Evolutionary conservation across 2,113 vertebrate genomes (phyloP), one percentile per base, ranked within the genome.

Genomic region (Brachyhypopomus gauderio): DNA sequence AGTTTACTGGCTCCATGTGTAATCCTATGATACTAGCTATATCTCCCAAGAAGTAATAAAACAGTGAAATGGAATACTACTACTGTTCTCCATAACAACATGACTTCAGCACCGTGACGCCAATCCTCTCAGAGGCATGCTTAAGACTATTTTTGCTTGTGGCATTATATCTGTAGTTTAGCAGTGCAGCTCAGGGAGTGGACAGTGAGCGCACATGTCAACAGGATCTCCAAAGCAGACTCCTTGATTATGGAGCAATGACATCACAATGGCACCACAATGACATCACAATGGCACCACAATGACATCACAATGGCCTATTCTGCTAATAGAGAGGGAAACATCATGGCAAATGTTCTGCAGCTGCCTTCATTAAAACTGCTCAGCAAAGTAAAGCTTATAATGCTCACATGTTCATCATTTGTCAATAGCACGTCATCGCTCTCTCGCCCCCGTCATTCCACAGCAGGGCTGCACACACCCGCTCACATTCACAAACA

Each of bases 361-460:
- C 45, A 63, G 69, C 48, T 72, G 60, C n/a, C 67, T 71, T 75
- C 80, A 80, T 83, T 81, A 83, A 81, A 83, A 77, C 22, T 23
- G 30, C 71, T 72, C 41, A 75, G 74, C 75, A 38, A 67, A 75
- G 58, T 56, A 48, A 59, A 80, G 77, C 41, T 45, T 25, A 64
- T 78, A 86, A 45, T 77, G 55, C 74, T 60, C 52, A 41, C 1
- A 14, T 5, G 8, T 83, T 83, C 72, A 79, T 76, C 75, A 81
- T 80, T 84, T 17, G 81, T 84, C 79, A 79, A 72, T 64, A 23
- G 20, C 63, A 59, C 77, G 77, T 82, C 67, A 75, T 79, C 63
- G 45, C 63, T 56, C 22, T 36, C 25, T 34, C 14, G 56, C 60
- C 30, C 52, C 22, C 69, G 17, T 82, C 8, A 59, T 83, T 76